Evolutionary conservation across 2,113 vertebrate genomes (phyloP).

Genomic region (Melierax canorus): DNA sequence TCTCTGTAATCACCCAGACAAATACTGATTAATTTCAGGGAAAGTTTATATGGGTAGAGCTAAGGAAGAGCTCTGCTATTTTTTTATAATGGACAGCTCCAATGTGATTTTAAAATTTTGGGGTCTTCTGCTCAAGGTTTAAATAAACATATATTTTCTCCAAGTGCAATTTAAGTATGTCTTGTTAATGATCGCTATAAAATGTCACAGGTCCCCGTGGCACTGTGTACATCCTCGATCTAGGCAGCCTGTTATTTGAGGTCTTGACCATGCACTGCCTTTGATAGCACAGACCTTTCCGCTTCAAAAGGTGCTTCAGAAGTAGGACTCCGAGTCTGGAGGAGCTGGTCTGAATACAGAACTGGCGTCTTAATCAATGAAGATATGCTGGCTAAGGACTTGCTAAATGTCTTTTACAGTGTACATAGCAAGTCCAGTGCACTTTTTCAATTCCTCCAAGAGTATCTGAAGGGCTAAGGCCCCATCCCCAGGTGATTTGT

Average conservation of each 20-base stretch:
- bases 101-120: neutral
- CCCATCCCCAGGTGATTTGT: neutral
- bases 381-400: neutral
- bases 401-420: neutral
- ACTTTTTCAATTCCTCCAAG: conserved; percentile 48
- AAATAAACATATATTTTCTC: neutral
- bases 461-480: neutral
- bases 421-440: neutral
- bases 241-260: neutral
- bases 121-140: neutral
- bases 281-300: conserved; percentile 13
- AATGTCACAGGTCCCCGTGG: neutral
- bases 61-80: neutral
- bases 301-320: conserved; percentile 37
- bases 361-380: neutral
- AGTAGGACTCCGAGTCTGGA: neutral
- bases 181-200: neutral
- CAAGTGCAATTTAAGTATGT: neutral
- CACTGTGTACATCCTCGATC: neutral
- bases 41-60: neutral
- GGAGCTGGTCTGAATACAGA: neutral
- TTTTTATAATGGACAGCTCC: neutral
- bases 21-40: neutral
- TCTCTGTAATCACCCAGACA: neutral
- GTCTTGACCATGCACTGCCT: neutral